Evolutionary conservation across 2,888 invertebrate genomes (phyloP), one percentile per base, ranked within the genome.

Genomic region (Plagiodera versicolora): DNA sequence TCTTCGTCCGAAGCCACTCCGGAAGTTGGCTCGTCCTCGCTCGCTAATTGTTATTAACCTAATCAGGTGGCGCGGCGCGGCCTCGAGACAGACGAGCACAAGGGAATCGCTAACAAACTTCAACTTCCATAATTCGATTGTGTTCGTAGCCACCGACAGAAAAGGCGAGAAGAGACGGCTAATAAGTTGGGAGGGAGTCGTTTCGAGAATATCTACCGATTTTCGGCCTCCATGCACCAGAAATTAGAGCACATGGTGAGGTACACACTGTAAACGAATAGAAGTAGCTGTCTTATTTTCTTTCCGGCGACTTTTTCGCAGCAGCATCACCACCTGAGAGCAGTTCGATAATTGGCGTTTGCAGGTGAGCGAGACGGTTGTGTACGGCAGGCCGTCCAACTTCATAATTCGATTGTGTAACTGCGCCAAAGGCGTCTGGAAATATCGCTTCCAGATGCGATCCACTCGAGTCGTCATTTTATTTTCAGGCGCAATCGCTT

Each of bases 81-180:
- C n/a, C n/a, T n/a, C n/a, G n/a, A n/a, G n/a, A n/a, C n/a, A 10
- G 39, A 11, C 39, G n/a, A n/a, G 39, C 14, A 39, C 8, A 39
- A 3, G 39, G 39, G 14, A 39, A 39, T 11, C 39, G 39, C 14
- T 39, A 39, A 39, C 14, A 39, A 39, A 39, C 39, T 39, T 39
- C 39, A 39, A 39, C 39, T 39, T 39, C 39, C 39, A 39, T 39
- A 39, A 39, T 39, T 39, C 39, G 39, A 39, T 39, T 39, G 39
- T 39, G 39, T 39, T 14, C 6, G 39, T n/a, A n/a, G n/a, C n/a
- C n/a, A n/a, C n/a, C n/a, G n/a, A n/a, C 39, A 14, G 39, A 39
- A 24, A 39, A 14, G 39, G n/a, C 39, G 14, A 14, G 39, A 39
- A 8, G 11, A 39, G 39, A 39, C 39, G 39, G 39, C 14, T 39